phyloP scores from a whole-genome alignment of 2,797 vertebrate genomes.

The Hirundo rustica region DNA sequence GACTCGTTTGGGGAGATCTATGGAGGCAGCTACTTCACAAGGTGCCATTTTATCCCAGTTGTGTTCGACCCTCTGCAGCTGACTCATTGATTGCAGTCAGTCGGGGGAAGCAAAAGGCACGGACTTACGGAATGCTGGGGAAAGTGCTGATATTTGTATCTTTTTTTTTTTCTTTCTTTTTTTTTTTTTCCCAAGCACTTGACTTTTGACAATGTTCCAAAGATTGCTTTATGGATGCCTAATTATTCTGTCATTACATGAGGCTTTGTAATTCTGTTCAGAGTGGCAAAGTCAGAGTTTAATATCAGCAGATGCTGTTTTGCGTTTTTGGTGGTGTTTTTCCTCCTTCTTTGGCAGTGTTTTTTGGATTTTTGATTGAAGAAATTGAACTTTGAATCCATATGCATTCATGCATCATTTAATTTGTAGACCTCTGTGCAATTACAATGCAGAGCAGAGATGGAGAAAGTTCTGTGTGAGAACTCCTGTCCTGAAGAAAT shows the following conservation, averaged over 20 bases:
- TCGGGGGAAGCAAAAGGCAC: slow-evolving; percentile 7
- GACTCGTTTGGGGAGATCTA: slow-evolving; percentile 70
- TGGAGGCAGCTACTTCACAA: slow-evolving; percentile 69
- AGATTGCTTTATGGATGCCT: slow-evolving; percentile 13
- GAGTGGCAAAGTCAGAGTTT: background rate
- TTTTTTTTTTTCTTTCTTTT: background rate
- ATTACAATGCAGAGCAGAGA: slow-evolving; percentile 37
- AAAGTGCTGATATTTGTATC: slow-evolving; percentile 13
- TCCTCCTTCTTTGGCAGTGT: background rate
- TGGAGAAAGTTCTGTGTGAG: background rate
- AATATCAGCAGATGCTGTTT: slow-evolving; percentile 16
- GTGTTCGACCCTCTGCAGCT: slow-evolving; percentile 56
- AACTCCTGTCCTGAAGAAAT: background rate
- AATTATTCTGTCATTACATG: slow-evolving; percentile 49
- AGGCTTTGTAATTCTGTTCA: background rate
- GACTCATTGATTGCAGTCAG: slow-evolving; percentile 66
- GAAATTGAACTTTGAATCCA: slow-evolving; percentile 22
- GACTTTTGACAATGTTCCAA: background rate
- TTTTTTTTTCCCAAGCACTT: background rate
- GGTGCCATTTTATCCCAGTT: slow-evolving; percentile 69
- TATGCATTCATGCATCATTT: background rate
- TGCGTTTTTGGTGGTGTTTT: background rate
- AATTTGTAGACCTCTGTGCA: slow-evolving; percentile 8
- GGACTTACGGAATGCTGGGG: background rate
- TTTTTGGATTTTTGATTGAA: slow-evolving; percentile 3